Evolutionary conservation across 2,113 vertebrate genomes (phyloP).

Genomic region (Poeciliopsis turrubarensis): DNA sequence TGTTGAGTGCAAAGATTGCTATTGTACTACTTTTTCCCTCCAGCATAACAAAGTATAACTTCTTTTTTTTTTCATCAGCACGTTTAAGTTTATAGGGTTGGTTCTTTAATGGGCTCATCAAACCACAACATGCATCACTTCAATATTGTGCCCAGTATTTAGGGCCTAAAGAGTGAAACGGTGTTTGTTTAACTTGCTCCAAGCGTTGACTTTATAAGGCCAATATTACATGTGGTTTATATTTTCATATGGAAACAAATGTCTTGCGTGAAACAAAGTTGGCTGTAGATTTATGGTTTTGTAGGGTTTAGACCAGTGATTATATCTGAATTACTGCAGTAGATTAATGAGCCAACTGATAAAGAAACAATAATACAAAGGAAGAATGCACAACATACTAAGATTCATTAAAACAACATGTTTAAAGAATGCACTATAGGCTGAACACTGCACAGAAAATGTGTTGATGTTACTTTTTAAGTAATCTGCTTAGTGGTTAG

Average conservation of each 20-base stretch:
- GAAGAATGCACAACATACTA: not conserved
- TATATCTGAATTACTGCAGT: conserved; percentile 21
- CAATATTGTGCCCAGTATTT: conserved; percentile 6
- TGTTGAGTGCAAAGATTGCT: conserved; percentile 28
- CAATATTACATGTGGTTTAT: conserved; percentile 62
- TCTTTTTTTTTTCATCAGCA: conserved; percentile 44
- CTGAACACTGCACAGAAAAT: not conserved
- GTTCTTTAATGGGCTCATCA: conserved; percentile 57
- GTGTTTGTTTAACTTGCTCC: conserved; percentile 42
- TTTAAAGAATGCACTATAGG: not conserved
- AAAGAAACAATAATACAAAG: conserved; percentile 7
- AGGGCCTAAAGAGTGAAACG: conserved; percentile 36
- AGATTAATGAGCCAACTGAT: conserved; percentile 2
- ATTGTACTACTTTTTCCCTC: conserved; percentile 34
- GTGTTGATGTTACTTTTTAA: not conserved
- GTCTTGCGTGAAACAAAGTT: conserved; percentile 31
- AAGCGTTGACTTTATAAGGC: conserved; percentile 56
- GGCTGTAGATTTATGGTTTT: conserved; percentile 14
- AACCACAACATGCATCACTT: conserved; percentile 50
- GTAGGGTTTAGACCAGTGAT: conserved; percentile 12
- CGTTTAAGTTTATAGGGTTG: conserved; percentile 42
- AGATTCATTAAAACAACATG: not conserved
- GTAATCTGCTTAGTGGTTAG: too few species aligned
- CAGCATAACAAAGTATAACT: conserved; percentile 41
- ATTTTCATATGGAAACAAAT: conserved; percentile 70